Evolutionary conservation across 2,888 invertebrate genomes (phyloP).

Genomic region (Heliconius ethilla): DNA sequence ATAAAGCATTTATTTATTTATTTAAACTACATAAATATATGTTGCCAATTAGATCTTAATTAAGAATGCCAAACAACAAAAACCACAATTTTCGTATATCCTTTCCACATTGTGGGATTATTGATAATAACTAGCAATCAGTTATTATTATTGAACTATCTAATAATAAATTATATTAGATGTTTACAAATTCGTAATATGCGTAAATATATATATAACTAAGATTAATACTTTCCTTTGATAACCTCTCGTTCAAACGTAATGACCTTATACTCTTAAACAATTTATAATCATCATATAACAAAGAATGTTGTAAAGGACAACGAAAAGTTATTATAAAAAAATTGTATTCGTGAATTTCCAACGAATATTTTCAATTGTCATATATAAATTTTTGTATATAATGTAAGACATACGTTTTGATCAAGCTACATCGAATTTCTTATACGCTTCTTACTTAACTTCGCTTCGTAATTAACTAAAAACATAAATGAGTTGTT

Average conservation of each 20-base stretch:
- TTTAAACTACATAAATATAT: background rate
- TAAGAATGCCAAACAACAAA: background rate
- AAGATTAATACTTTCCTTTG: constrained; percentile 15
- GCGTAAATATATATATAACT: background rate
- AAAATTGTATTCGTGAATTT: too few species aligned
- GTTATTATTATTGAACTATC: background rate
- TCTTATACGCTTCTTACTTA: too few species aligned
- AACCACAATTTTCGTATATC: background rate
- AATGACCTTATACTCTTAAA: constrained; percentile 14
- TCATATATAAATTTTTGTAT: too few species aligned
- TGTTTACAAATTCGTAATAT: constrained; percentile 23
- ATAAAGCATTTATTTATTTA: too few species aligned
- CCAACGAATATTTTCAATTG: too few species aligned
- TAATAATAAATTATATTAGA: constrained; percentile 4
- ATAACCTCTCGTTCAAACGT: constrained; percentile 26
- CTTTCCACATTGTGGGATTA: background rate
- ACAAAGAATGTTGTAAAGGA: background rate
- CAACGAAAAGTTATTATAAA: too few species aligned
- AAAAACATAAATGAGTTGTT: too few species aligned
- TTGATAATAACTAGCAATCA: background rate
- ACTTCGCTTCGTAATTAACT: too few species aligned
- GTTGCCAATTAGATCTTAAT: background rate
- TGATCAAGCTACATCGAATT: too few species aligned
- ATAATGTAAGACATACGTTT: too few species aligned
- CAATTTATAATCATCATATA: background rate